phyloP scores from a whole-genome alignment of 2,888 invertebrate genomes.

The Leucophenga montana region DNA sequence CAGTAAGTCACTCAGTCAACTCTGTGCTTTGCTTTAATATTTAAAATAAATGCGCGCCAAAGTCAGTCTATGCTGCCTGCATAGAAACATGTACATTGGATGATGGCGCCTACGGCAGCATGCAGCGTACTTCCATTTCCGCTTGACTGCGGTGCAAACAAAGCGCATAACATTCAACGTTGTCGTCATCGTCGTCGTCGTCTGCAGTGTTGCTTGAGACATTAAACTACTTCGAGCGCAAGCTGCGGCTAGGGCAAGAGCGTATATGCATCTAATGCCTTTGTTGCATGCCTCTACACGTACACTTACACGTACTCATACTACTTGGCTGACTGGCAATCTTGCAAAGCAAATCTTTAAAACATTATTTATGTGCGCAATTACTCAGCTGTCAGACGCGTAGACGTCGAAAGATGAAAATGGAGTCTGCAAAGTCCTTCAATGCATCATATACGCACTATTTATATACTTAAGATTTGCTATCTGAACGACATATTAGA shows the following conservation, averaged over 20 bases:
- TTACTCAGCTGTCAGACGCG: slow-evolving; percentile 42
- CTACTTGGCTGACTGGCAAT: background rate
- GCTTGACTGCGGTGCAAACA: slow-evolving; percentile 54
- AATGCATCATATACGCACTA: background rate
- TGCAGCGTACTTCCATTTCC: slow-evolving; percentile 46
- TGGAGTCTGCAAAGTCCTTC: no score
- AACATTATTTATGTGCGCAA: slow-evolving; percentile 55
- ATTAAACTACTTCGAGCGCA: background rate
- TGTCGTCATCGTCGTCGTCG: no score
- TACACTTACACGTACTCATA: no score
- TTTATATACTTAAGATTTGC: no score
- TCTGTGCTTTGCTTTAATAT: slow-evolving; percentile 23
- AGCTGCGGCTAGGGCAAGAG: background rate
- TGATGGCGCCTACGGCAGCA: background rate
- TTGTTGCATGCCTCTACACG: background rate
- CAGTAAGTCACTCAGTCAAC: slow-evolving; percentile 10
- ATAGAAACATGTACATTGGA: background rate
- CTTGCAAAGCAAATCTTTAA: slow-evolving; percentile 31
- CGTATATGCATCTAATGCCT: background rate
- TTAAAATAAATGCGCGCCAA: slow-evolving; percentile 21
- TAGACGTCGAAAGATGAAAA: background rate
- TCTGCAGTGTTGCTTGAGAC: slow-evolving; percentile 36
- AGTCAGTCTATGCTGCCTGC: slow-evolving; percentile 2
- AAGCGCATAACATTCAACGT: slow-evolving; percentile 51
- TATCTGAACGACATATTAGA: no score